Evolutionary conservation across 2,113 vertebrate genomes (phyloP), one percentile per base, ranked within the genome.

Genomic region (Chloroceryle aenea): DNA sequence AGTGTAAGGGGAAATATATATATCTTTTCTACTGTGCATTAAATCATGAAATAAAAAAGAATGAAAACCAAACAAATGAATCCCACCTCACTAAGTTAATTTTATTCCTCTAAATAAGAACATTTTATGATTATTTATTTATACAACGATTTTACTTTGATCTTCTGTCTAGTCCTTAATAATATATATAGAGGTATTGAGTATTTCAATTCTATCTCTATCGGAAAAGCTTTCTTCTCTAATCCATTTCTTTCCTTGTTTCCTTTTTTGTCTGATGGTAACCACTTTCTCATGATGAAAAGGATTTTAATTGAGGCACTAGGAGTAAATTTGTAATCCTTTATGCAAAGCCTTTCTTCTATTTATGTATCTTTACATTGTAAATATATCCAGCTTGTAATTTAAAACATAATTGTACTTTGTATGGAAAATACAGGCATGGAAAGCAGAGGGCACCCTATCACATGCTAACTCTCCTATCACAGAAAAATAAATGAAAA

Each of bases 361-460:
- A 61, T 56, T 93, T 92, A 94, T 93, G 68, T 96, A 96, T 97
- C 97, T 98, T 91, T 83, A 94, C 73, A 76, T 94, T 93, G 93
- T 92, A 97, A 98, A 98, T 97, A 82, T 93, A 98, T 96, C 97
- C 95, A 95, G 74, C 96, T 94, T 87, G 87, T 96, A 97, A 97
- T 98, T 98, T 97, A 93, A 98, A 95, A 95, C n/a, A 77, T 97
- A 98, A 98, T 98, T 98, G 96, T 96, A 69, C 89, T 98, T 98
- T 93, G 75, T 74, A 94, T 83, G 92, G 85, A 97, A 97, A 98
- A 98, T 98, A 97, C 93, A 95, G 89, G 90, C 96, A 98, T 97
- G 98, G 98, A 98, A 98, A 98, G 98, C 95, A 97, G 98, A 98
- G 98, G 98, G 98, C 97, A 98, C 97, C 97, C 95, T 98, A 95